These are phyloP conservation scores for Rattus rattus DNA, from an alignment of 2,113 vertebrate genomes.

Conservation along the genomic window DNA sequence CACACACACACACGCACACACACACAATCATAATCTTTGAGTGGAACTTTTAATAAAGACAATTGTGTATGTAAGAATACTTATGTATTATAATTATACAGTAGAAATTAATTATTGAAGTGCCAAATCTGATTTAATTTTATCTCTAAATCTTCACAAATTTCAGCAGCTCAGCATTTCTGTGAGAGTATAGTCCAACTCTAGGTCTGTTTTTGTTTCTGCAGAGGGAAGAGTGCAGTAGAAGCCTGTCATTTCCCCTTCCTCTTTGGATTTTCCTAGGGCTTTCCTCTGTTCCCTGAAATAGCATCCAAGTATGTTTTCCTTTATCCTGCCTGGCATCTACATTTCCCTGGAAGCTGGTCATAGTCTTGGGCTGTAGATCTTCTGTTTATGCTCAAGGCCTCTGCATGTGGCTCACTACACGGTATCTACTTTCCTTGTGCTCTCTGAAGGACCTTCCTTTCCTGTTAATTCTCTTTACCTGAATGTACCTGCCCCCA, in stretches of 20 bases:
- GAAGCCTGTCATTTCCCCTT: neutral
- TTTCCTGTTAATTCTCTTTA: neutral
- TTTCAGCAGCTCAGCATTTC: neutral
- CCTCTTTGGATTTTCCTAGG: neutral
- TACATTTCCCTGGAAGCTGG: neutral
- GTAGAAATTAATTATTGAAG: neutral
- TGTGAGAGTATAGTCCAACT: neutral
- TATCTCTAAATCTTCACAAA: neutral
- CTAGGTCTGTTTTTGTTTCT: neutral
- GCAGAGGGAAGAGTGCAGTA: neutral
- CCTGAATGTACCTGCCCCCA: neutral
- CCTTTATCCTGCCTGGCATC: neutral
- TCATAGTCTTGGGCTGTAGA: neutral
- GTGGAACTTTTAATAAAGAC: slow-evolving; percentile 28
- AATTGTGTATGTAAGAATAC: neutral
- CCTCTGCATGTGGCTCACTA: rapidly evolving
- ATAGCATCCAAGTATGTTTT: neutral
- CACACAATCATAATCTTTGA: neutral
- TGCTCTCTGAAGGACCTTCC: neutral
- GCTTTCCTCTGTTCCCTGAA: neutral
- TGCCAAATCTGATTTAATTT: neutral
- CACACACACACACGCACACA: too few relatives aligned
- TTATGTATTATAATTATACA: neutral
- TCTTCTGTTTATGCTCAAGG: too few relatives aligned
- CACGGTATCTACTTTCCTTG: too few relatives aligned